Evolutionary conservation across 2,113 vertebrate species (phyloP), one percentile per base, ranked within the genome.

Genomic region (Carollia perspicillata): DNA sequence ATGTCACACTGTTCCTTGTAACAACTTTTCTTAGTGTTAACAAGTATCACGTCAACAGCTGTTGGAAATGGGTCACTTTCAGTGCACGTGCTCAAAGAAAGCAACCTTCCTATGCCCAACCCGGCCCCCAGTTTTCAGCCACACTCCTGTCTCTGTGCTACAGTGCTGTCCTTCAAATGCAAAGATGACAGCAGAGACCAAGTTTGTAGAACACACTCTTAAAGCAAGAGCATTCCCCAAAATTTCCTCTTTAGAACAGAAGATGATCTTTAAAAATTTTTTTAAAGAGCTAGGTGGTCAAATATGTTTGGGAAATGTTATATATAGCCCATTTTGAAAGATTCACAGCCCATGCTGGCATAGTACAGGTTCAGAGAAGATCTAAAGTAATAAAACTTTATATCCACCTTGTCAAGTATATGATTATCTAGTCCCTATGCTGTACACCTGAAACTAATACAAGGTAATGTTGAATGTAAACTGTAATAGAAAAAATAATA

Each of bases 1-100:
- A 37, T 30, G 7, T 77, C 66, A 94, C 23, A 84, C 26, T 75
- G 44, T 72, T 71, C 47, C 53, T 53, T 55, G 75, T 58, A 88
- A 96, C 8, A 83, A 28, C 5, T 13, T 81, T 90, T 51, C 72
- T 94, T 74, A 80, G 94, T 83, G 93, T 90, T 93, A 86, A 86
- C 8, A 81, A 80, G 35, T 83, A 90, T 51, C 66, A 49, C 65
- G 75, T 65, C 33, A 93, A 93, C 35, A 83, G 6, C 3, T 71
- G 74, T 40, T 93, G 33, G 68, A 93, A 93, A 77, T 35, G n/a
- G 42, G 35, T 63, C 74, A 96, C 71, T 89, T 93, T 51, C 63
- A 12, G 37, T 90, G 51, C 90, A 83, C 4, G 5, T 63, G 33
- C 87, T 44, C 68, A 86, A 35, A 30, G 30, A 86, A 22, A 63